Evolutionary conservation across 2,113 vertebrate species (phyloP).

Genomic region (Ceyx melanurus): DNA sequence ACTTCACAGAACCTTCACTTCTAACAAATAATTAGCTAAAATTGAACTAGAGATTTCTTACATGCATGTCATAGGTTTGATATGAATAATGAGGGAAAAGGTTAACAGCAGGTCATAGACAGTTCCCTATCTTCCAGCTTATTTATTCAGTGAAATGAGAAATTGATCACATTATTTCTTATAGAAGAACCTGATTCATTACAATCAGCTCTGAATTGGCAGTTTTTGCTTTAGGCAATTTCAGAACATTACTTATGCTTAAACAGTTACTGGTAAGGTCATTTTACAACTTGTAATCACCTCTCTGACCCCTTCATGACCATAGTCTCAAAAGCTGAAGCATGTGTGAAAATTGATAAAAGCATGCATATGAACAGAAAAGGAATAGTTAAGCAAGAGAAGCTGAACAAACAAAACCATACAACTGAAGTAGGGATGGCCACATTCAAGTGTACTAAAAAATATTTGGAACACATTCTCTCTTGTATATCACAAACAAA

Average conservation of each 20-base stretch:
- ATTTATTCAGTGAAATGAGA: conserved; percentile 99
- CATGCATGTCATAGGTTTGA: conserved; percentile 82
- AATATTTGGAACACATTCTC: not conserved
- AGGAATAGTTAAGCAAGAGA: not conserved
- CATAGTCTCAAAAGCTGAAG: conserved; percentile 65
- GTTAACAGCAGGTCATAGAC: conserved; percentile 91
- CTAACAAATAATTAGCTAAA: conserved; percentile 90
- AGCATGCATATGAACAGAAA: not conserved
- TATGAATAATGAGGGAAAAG: conserved; percentile 94
- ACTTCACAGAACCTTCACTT: conserved; percentile 80
- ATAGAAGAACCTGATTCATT: conserved; percentile 97
- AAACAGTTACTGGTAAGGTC: conserved; percentile 87
- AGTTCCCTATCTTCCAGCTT: conserved; percentile 89
- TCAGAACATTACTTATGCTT: conserved; percentile 91
- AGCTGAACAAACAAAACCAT: not conserved
- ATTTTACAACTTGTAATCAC: conserved; percentile 94
- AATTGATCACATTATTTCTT: conserved; percentile 99
- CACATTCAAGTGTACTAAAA: not conserved
- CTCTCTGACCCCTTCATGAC: conserved; percentile 84
- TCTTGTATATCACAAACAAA: not conserved
- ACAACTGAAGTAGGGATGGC: not conserved
- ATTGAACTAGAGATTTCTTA: conserved; percentile 85
- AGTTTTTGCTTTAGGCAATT: conserved; percentile 88
- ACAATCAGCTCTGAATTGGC: conserved; percentile 97
- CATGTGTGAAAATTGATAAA: not conserved